Base-by-base conservation (phyloP, 2,113 vertebrate species). In the Lota lota region DNA sequence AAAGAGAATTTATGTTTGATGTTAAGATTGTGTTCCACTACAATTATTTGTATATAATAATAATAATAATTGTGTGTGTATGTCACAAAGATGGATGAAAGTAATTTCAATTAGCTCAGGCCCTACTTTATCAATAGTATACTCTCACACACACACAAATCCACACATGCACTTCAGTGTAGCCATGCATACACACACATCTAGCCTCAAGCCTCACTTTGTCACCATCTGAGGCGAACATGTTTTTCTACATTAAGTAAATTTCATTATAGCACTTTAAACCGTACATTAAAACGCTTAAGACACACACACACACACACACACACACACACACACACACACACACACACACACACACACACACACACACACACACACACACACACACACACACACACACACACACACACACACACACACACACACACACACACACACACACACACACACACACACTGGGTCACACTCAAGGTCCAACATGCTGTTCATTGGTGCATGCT, bases 51-150 rank as follows among this genome's bases (percentile, higher is more conserved):
- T 7, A 40, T 40, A 40, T 11, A 10, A 40, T 5, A 40, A 40
- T 11, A 10, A 40, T 5, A 40, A 40, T 40, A 28, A 11, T 19
- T 28, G 14, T 64, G n/a, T 64, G 40, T 65, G 14, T 14, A 21
- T 19, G 40, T 33, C 58, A 2, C 8, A 21, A 70, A 86, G 91
- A 93, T 92, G 91, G 90, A 93, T 93, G 89, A 90, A 67, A 66
- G 89, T 90, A 91, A 93, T 93, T 94, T 93, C 85, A 71, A 1
- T 89, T 84, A 88, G 75, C 79, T 83, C 79, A 86, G 81, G 85
- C 85, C 75, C 80, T 83, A 78, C 84, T 94, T 92, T 86, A 85
- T 92, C 92, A 93, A 71, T 62, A 61, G 79, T 84, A 81, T 90
- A 74, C 75, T 88, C 88, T 90, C 77, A 82, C 70, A 78, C 15